phyloP scores from a whole-genome alignment of 2,113 vertebrate species.

The Chaenogobius annularis region DNA sequence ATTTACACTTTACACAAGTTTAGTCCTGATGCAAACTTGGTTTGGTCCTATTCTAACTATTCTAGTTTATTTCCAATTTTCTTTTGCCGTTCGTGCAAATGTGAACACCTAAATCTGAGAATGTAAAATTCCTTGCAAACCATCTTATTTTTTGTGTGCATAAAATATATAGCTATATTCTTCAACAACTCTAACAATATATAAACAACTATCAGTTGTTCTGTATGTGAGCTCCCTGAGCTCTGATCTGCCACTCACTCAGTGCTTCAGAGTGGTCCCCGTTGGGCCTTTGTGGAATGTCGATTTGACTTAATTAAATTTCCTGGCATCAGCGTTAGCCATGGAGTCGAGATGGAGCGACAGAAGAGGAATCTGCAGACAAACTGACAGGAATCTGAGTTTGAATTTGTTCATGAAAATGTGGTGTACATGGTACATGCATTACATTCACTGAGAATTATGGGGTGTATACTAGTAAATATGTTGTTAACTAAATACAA shows the following conservation, averaged over 20 bases:
- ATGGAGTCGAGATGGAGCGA: constrained; percentile 52
- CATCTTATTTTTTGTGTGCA: no score
- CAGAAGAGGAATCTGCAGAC: constrained; percentile 29
- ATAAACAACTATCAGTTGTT: constrained; percentile 6
- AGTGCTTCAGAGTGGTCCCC: constrained; percentile 41
- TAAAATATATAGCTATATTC: no score
- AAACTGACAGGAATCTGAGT: constrained; percentile 38
- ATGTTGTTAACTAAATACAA: neutral
- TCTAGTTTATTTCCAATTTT: no score
- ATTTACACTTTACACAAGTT: no score
- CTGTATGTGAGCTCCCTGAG: neutral
- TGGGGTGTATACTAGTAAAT: neutral
- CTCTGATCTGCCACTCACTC: constrained; percentile 17
- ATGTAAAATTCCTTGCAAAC: no score
- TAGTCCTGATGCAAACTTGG: no score
- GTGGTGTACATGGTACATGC: neutral
- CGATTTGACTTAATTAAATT: constrained; percentile 74
- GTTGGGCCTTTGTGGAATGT: constrained; percentile 63
- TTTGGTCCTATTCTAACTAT: no score
- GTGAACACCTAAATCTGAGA: no score
- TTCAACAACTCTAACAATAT: neutral
- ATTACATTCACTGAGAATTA: neutral
- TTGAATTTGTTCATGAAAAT: constrained; percentile 5
- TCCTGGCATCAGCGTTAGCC: constrained; percentile 61
- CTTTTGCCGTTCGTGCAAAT: no score